phyloP scores from a whole-genome alignment of 30 jellyfish, hydroid and myxozoan genomes.

The Morbakka virulenta region DNA sequence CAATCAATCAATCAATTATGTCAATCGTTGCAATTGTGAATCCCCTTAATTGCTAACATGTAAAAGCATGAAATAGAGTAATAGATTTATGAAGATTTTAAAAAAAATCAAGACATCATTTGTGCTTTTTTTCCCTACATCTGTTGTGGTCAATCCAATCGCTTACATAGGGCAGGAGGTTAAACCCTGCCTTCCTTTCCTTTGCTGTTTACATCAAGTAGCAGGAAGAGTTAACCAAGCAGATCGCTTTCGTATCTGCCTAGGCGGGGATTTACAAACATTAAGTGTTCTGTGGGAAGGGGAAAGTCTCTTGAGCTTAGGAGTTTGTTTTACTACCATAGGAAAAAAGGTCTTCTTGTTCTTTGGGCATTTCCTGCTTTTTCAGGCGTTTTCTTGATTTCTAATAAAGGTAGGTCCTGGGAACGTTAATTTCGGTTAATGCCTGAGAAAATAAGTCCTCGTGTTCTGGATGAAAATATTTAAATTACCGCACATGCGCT shows the following conservation, averaged over 20 bases:
- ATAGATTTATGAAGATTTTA: too few relatives aligned
- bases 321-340: not conserved
- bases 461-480: not conserved
- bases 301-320: not conserved
- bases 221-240: not conserved
- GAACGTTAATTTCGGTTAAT: not conserved
- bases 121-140: not conserved
- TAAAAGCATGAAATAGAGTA: not conserved
- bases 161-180: not conserved
- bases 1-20: not conserved
- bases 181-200: too few relatives aligned
- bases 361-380: not conserved
- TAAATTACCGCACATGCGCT: not conserved
- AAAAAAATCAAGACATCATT: not conserved
- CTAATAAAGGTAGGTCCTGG: not conserved
- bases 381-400: not conserved
- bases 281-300: not conserved
- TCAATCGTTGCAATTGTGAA: not conserved
- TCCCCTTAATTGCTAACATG: not conserved
- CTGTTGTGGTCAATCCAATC: not conserved
- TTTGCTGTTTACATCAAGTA: not conserved
- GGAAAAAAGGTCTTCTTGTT: not conserved
- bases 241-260: not conserved
- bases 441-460: not conserved
- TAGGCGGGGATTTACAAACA: not conserved